Conservation (phyloP, 2,113 vertebrate genomes). For the Alligator mississippiensis region DNA sequence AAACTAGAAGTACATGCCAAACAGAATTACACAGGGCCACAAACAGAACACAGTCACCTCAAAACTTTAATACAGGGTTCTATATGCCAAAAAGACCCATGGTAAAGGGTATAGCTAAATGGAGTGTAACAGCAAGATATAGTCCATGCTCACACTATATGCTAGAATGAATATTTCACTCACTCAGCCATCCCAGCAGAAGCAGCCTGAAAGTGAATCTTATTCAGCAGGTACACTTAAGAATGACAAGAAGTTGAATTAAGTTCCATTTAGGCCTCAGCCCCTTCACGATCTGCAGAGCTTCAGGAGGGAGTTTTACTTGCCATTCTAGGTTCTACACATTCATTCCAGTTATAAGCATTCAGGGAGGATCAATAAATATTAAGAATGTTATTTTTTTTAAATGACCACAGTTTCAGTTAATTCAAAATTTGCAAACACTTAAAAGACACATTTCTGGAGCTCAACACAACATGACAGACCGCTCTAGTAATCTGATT, state of each 20-base stretch:
- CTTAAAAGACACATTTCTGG: background rate
- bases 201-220: background rate
- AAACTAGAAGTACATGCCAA: background rate
- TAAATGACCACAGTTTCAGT: background rate
- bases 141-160: rapidly evolving
- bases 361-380: background rate
- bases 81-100: background rate
- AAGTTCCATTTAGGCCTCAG: background rate
- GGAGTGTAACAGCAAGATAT: background rate
- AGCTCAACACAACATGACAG: background rate
- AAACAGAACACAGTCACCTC: background rate
- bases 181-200: background rate
- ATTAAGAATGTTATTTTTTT: background rate
- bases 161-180: background rate
- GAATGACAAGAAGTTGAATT: rapidly evolving
- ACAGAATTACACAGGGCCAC: background rate
- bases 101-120: background rate
- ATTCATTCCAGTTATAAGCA: background rate
- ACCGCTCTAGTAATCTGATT: background rate
- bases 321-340: background rate
- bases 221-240: background rate
- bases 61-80: conserved; percentile 12
- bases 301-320: background rate
- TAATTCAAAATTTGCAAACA: background rate
- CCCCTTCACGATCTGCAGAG: background rate